phyloP scores from a whole-genome alignment of 1,140 invertebrate genomes.

The Zaprionus vittiger region DNA sequence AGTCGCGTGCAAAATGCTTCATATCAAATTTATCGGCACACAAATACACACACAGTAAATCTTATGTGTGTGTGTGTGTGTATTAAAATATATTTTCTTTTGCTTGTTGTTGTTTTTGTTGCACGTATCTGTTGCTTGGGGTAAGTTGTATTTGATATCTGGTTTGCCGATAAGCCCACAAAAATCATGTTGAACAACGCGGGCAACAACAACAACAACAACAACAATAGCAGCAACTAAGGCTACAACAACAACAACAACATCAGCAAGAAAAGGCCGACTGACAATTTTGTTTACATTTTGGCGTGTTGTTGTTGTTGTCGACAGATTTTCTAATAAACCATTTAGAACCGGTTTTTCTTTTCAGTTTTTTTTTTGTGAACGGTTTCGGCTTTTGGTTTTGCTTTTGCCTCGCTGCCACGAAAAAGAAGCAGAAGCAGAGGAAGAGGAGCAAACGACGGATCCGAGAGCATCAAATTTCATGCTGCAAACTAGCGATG shows the following conservation, averaged over 20 bases:
- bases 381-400: conserved; percentile 69
- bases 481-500: conserved; percentile 51
- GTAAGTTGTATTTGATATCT: conserved; percentile 56
- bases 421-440: conserved; percentile 45
- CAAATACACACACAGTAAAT: background rate
- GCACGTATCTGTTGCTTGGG: conserved; percentile 19
- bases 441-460: conserved; percentile 55
- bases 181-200: conserved; percentile 51
- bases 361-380: conserved; percentile 63
- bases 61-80: background rate
- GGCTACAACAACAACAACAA: conserved; percentile 15
- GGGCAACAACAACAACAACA: conserved; percentile 28
- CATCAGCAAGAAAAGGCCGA: conserved; percentile 36
- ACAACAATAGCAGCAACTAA: conserved; percentile 30
- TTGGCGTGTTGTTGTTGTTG: conserved; percentile 55
- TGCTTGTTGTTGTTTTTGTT: conserved; percentile 21
- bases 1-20: conserved; percentile 71
- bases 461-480: conserved; percentile 72
- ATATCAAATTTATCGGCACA: conserved; percentile 52
- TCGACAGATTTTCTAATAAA: conserved; percentile 81
- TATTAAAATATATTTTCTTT: conserved; percentile 17
- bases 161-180: conserved; percentile 70
- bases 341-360: conserved; percentile 77
- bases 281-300: conserved; percentile 78
- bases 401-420: conserved; percentile 51